Evolutionary conservation across 2,888 invertebrate species (phyloP).

Genomic region (Lathronympha strigana): DNA sequence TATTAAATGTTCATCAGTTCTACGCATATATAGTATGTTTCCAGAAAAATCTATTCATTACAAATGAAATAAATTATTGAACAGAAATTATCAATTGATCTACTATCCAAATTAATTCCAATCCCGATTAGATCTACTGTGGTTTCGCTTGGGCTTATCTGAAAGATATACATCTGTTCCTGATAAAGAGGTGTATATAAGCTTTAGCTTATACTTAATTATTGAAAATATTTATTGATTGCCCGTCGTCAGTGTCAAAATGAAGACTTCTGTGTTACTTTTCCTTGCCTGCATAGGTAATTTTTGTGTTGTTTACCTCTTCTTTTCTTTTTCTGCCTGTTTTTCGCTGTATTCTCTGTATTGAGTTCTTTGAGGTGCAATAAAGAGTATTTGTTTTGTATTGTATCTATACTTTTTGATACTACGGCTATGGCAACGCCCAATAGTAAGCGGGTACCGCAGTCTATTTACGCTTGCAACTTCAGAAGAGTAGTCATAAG

Average conservation of each 20-base stretch:
- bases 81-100: not conserved
- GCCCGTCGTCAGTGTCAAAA: not conserved
- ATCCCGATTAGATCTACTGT: not conserved
- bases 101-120: not conserved
- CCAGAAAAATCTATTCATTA: not conserved
- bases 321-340: no score
- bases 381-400: no score
- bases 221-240: not conserved
- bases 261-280: slow-evolving; percentile 24
- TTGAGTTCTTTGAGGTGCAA: no score
- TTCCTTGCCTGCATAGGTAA: slow-evolving; percentile 12
- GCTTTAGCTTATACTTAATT: not conserved
- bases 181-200: slow-evolving; percentile 4
- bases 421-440: no score
- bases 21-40: no score
- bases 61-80: not conserved
- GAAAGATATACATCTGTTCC: not conserved
- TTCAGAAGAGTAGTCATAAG: no score
- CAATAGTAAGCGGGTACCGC: no score
- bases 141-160: not conserved
- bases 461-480: no score
- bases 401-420: no score
- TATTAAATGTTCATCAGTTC: not conserved
- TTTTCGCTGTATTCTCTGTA: no score
- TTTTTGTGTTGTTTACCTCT: no score